These are phyloP conservation scores for Pimephales promelas DNA, from an alignment of 2,113 vertebrate genomes.

Conservation along the genomic window DNA sequence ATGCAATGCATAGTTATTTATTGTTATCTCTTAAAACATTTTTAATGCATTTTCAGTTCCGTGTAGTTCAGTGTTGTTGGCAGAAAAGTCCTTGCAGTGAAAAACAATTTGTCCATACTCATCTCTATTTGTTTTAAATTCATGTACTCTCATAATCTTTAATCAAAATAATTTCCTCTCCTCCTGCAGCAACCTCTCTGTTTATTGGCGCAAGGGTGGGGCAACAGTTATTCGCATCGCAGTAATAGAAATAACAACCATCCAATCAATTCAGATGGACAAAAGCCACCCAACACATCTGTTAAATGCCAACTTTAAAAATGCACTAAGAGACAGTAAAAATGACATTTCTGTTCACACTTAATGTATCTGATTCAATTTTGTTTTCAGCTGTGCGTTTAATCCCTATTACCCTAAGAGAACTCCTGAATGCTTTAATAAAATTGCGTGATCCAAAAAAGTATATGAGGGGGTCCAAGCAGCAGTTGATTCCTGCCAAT, in stretches of 20 bases:
- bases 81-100: neutral
- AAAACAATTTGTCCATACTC: too few relatives aligned
- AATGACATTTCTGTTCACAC: conserved; percentile 35
- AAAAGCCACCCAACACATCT: neutral
- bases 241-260: too few relatives aligned
- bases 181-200: neutral
- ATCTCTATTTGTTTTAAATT: too few relatives aligned
- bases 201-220: neutral
- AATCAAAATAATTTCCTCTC: neutral
- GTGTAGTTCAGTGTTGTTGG: neutral
- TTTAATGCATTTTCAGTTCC: neutral
- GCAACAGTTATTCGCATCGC: neutral
- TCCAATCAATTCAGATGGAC: too few relatives aligned
- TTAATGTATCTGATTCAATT: conserved; percentile 50
- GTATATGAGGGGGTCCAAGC: conserved; percentile 63
- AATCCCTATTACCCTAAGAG: conserved; percentile 37
- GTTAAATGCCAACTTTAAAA: too few relatives aligned
- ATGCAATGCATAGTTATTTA: neutral
- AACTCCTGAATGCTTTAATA: conserved; percentile 49
- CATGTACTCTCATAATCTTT: neutral
- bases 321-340: neutral
- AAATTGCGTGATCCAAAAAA: conserved; percentile 62
- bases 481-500: conserved; percentile 64
- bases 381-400: conserved; percentile 20
- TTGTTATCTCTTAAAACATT: neutral